Base-by-base conservation (phyloP, 2,113 vertebrate genomes). In the Pleuronectes platessa region DNA sequence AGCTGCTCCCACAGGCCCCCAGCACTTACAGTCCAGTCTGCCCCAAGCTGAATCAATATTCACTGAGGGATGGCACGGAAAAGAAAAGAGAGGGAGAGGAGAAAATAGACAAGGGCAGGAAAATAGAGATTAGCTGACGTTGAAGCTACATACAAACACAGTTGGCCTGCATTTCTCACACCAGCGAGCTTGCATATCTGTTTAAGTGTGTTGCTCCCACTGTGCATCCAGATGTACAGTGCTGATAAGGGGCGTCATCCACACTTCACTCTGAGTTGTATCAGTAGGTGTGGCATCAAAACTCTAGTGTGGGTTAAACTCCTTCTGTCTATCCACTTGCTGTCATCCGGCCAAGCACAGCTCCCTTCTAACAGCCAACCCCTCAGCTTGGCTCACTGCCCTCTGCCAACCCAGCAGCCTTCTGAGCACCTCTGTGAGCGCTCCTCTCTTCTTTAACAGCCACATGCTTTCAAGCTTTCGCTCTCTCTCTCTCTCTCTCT, bases 41-140 rank as follows among this genome's bases (percentile, higher is more conserved):
- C 58, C 60, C 70, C 35, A 61, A 82, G 81, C 54, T 76, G 24
- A 91, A 92, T 93, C 89, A 87, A 92, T 93, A 85, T 82, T 86
- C 66, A 61, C 65, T 2, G 40, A 84, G 78, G 78, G 74, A 88
- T 74, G 64, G 86, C 81, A 64, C 47, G 45, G 49, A 67, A 71
- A 62, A 77, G 58, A 74, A 62, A 54, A 47, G 20, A 15, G 47
- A 18, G 51, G 2, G 20, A n/a, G 51, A n/a, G 51, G 67, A 49
- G 54, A 72, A 66, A 77, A 68, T 35, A 67, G 65, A 69, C 17
- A 11, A 42, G 42, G 62, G 86, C 79, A 67, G 47, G 37, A 74
- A 71, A 76, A 40, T 3, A 71, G 71, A 79, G 76, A 59, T 69
- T 61, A 67, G 49, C 60, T n/a, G 62, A 78, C n/a, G 0, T 14